Conservation (phyloP, 2,888 invertebrate genomes). For the Lycocerus yunnanus region DNA sequence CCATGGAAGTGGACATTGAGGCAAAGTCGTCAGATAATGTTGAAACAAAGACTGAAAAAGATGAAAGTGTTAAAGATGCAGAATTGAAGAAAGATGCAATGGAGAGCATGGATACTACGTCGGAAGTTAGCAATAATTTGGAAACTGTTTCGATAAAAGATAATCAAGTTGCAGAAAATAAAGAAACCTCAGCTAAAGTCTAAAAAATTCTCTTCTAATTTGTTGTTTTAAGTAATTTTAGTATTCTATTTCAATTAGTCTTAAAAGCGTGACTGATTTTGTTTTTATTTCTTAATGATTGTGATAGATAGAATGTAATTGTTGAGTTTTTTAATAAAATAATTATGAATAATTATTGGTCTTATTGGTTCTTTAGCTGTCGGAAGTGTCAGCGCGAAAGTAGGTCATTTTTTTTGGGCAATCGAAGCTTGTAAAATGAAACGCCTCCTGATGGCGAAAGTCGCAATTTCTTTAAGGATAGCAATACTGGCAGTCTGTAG, state of each 20-base stretch:
- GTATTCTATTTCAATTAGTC: background rate
- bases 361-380: no score
- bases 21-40: background rate
- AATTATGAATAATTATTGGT: background rate
- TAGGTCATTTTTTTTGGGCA: no score
- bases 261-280: background rate
- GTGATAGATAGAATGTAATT: background rate
- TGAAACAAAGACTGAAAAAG: background rate
- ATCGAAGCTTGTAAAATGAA: no score
- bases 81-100: background rate
- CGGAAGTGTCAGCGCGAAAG: no score
- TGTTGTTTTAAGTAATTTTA: background rate
- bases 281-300: background rate
- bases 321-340: background rate
- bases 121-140: background rate
- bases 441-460: no score
- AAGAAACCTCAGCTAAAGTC: background rate
- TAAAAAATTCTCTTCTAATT: background rate
- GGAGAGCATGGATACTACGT: background rate
- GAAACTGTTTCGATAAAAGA: background rate
- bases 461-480: no score
- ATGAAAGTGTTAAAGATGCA: background rate
- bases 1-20: background rate
- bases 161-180: background rate
- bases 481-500: no score